Evolutionary conservation across 1,140 invertebrate species (phyloP).

Genomic region (Platyscapa corneri): DNA sequence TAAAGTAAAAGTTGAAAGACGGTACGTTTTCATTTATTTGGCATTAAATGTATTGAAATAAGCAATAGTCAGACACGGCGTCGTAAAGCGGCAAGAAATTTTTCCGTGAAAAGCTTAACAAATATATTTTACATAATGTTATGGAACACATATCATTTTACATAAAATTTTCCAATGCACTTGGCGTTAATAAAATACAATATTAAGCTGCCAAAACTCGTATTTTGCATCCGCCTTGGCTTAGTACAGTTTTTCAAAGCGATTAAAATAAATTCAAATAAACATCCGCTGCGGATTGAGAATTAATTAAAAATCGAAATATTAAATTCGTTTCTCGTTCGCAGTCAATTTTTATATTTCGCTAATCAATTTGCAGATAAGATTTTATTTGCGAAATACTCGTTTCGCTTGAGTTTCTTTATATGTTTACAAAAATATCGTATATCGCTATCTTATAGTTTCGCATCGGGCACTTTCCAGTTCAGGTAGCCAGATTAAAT

Average conservation of each 20-base stretch:
- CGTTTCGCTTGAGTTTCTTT: background rate
- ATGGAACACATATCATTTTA: background rate
- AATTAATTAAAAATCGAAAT: background rate
- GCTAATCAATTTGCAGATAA: background rate
- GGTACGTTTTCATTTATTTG: background rate
- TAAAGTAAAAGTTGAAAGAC: background rate
- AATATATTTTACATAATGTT: slow-evolving; percentile 10
- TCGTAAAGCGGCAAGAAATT: background rate
- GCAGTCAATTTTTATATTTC: background rate
- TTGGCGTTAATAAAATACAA: background rate
- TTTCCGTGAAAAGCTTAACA: background rate
- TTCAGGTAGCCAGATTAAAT: slow-evolving; percentile 3
- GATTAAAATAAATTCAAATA: background rate
- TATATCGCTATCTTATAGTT: background rate
- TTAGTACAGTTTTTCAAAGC: background rate
- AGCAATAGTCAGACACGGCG: background rate
- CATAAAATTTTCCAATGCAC: background rate
- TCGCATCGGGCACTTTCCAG: background rate
- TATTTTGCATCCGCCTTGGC: background rate
- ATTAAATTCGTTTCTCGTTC: background rate
- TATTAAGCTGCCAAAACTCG: slow-evolving; percentile 1
- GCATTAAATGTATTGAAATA: background rate
- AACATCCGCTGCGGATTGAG: background rate
- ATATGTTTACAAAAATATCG: background rate
- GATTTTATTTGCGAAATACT: background rate